A percentile compares a stretch with the other conserved stretches of the same genome.
Conservation (phyloP, 1,140 invertebrate genomes). For the Pseudoatta argentina region DNA sequence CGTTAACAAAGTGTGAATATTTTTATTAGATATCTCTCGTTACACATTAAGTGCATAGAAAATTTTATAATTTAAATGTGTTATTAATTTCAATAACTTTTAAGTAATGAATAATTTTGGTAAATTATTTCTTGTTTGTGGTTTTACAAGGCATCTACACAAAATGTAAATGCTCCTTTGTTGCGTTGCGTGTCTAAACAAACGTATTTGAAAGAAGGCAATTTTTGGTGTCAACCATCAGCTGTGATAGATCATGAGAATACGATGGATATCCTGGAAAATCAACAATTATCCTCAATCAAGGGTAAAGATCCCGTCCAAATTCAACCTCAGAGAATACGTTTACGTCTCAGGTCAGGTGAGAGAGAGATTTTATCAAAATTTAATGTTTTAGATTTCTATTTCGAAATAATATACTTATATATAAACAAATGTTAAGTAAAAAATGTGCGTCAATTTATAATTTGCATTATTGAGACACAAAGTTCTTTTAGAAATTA, state of each 20-base stretch:
- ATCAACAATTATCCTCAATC: constrained; percentile 69
- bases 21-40: neutral
- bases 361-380: constrained; percentile 25
- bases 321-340: constrained; percentile 77
- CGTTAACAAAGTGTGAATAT: no score
- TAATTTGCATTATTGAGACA: neutral
- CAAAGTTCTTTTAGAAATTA: neutral
- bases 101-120: neutral
- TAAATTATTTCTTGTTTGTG: neutral
- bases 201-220: constrained; percentile 59
- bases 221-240: constrained; percentile 72
- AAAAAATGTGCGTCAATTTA: neutral
- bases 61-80: neutral
- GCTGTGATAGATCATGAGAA: constrained; percentile 65
- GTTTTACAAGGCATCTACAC: constrained; percentile 39
- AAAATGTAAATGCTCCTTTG: constrained; percentile 51
- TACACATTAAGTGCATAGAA: neutral
- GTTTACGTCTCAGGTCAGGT: constrained; percentile 74
- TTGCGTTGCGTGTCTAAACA: constrained; percentile 73
- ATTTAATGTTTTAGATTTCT: neutral
- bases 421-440: neutral
- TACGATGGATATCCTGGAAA: constrained; percentile 51
- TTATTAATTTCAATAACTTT: neutral
- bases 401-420: no score
- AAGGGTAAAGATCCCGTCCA: constrained; percentile 74